phyloP scores from a whole-genome alignment of 2,888 invertebrate species.

The Dichetophora obliterata region DNA sequence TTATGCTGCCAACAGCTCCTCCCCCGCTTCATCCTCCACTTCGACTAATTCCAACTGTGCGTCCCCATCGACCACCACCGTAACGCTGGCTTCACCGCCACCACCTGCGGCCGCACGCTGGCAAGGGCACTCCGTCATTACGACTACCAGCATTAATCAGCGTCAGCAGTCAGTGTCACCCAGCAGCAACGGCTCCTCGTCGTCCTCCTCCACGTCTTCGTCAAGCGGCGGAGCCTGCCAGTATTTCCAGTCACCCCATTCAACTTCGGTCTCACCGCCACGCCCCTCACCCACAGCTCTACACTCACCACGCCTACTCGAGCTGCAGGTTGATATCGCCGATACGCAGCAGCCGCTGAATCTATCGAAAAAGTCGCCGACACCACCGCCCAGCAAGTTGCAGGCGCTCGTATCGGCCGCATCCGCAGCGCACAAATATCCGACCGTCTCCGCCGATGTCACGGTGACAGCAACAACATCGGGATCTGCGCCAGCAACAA shows the following conservation, averaged over 20 bases:
- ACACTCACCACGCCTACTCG: constrained; percentile 72
- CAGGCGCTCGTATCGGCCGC: constrained; percentile 65
- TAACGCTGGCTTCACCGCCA: constrained; percentile 65
- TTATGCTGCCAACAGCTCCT: constrained; percentile 37
- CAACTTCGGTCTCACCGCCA: constrained; percentile 70
- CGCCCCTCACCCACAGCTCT: constrained; percentile 67
- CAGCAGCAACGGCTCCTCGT: constrained; percentile 63
- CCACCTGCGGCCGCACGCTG: constrained; percentile 59
- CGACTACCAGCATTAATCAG: constrained; percentile 72
- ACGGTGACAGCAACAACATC: constrained; percentile 65
- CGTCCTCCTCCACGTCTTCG: constrained; percentile 57
- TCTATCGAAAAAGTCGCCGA: constrained; percentile 87
- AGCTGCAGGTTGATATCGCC: constrained; percentile 86
- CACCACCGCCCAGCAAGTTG: constrained; percentile 76
- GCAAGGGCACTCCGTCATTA: constrained; percentile 74
- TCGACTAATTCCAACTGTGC: constrained; percentile 61
- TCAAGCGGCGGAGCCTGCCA: constrained; percentile 60
- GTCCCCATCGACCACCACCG: constrained; percentile 65
- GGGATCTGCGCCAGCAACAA: constrained; percentile 45
- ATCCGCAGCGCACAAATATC: constrained; percentile 65
- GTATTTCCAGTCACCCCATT: constrained; percentile 70
- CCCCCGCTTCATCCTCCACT: constrained; percentile 48
- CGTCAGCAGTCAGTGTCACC: constrained; percentile 70
- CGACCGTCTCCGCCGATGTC: constrained; percentile 67
- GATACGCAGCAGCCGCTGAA: constrained; percentile 87